Conservation (phyloP, 1,140 invertebrate genomes). For the Solenopsis invicta region DNA sequence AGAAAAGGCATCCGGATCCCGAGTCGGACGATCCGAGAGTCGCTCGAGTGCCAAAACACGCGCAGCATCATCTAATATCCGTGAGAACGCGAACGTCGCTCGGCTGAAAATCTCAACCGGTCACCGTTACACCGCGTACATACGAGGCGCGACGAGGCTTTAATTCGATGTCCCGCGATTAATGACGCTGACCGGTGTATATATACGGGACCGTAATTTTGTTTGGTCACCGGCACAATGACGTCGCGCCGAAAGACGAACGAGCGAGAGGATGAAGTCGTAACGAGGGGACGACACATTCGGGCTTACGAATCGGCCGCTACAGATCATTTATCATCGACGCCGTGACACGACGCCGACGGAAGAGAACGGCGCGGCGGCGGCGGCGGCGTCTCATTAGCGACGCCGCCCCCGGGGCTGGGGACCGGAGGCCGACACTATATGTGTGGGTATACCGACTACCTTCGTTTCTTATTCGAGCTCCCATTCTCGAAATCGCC, state of each 20-base stretch:
- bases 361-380: no score
- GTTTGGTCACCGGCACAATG: constrained; percentile 61
- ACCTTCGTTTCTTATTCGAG: neutral
- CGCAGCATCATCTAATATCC: constrained; percentile 46
- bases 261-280: constrained; percentile 56
- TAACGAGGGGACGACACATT: constrained; percentile 60
- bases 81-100: constrained; percentile 38
- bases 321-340: constrained; percentile 65
- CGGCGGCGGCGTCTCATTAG: constrained; percentile 59
- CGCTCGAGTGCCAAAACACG: constrained; percentile 9
- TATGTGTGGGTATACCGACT: neutral
- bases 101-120: constrained; percentile 47
- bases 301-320: constrained; percentile 37
- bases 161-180: constrained; percentile 63
- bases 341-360: constrained; percentile 46
- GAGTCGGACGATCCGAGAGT: neutral
- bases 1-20: neutral
- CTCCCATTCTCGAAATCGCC: constrained; percentile 67
- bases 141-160: constrained; percentile 9
- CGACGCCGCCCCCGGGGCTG: constrained; percentile 33
- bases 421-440: neutral
- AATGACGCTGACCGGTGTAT: constrained; percentile 41
- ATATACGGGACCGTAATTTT: constrained; percentile 43
- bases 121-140: constrained; percentile 36
- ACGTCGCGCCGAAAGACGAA: constrained; percentile 21